A percentile compares a stretch with the other conserved stretches of the same genome.
These are phyloP conservation scores for Pristionchus arcanus DNA, from an alignment of 2,888 invertebrate genomes.

Conservation along the genomic window DNA sequence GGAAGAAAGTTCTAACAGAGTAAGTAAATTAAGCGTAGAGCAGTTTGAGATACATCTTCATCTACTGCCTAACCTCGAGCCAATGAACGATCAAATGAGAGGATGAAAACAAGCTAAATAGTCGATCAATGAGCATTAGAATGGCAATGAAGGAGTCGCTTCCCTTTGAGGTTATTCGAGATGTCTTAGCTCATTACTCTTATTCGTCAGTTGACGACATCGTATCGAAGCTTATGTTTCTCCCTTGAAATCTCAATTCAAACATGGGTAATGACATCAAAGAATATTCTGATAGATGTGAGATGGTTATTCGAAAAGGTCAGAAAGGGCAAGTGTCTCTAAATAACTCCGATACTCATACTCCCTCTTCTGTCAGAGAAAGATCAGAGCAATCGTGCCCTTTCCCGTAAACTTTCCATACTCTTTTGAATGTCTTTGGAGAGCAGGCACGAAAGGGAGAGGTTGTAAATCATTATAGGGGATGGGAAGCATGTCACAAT, in stretches of 20 bases:
- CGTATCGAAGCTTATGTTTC: not conserved
- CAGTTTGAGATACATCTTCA: not conserved
- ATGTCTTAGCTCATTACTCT: not conserved
- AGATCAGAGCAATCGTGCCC: not conserved
- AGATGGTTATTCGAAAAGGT: not conserved
- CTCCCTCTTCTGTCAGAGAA: not conserved
- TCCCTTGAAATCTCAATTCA: not conserved
- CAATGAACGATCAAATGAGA: not conserved
- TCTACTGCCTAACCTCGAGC: not conserved
- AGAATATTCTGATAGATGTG: not conserved
- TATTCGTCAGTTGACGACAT: not conserved
- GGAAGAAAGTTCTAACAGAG: too few species aligned
- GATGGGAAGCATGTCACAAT: not conserved
- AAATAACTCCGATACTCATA: not conserved
- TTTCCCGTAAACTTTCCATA: not conserved
- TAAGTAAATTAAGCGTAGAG: too few species aligned
- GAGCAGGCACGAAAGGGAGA: not conserved
- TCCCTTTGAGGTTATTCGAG: not conserved
- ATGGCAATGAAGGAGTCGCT: not conserved
- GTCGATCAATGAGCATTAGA: not conserved
- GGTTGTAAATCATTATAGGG: not conserved
- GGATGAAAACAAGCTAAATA: not conserved
- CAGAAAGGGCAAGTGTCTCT: conserved; percentile 1
- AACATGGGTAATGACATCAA: not conserved
- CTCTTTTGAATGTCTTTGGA: conserved; percentile 1